These are phyloP conservation scores for Eupleurogrammus muticus DNA, from an alignment of 2,797 vertebrate species.

Conservation along the genomic window DNA sequence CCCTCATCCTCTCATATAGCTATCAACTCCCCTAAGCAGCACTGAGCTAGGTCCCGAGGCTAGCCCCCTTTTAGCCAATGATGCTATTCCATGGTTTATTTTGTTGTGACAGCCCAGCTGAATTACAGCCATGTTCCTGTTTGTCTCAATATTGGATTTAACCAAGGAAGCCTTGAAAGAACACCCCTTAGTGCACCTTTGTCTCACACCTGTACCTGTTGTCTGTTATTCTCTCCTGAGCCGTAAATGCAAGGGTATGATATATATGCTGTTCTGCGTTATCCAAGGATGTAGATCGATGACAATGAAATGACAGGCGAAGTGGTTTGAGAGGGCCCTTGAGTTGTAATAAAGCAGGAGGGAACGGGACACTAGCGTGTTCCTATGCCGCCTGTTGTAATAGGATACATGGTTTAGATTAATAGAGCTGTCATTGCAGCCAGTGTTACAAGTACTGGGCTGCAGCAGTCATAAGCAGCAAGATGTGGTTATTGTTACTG, in stretches of 20 bases:
- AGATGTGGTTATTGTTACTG: no score
- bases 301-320: conserved; percentile 33
- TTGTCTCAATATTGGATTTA: conserved; percentile 58
- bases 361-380: conserved; percentile 35
- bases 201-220: conserved; percentile 7
- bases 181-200: conserved; percentile 15
- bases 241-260: conserved; percentile 1
- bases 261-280: conserved; percentile 20
- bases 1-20: conserved; percentile 71
- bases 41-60: conserved; percentile 61
- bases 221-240: conserved; percentile 10
- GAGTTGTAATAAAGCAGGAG: conserved; percentile 60
- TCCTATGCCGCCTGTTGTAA: conserved; percentile 37
- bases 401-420: conserved; percentile 47
- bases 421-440: conserved; percentile 48
- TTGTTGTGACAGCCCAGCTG: conserved; percentile 63
- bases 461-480: no score
- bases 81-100: conserved; percentile 65
- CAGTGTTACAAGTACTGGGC: no score
- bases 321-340: conserved; percentile 46
- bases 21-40: conserved; percentile 71
- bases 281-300: conserved; percentile 14
- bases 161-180: conserved; percentile 28
- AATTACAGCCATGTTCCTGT: conserved; percentile 59
- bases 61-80: conserved; percentile 58